phyloP scores from a whole-genome alignment of 2,888 invertebrate species.

The Erebia ligea region DNA sequence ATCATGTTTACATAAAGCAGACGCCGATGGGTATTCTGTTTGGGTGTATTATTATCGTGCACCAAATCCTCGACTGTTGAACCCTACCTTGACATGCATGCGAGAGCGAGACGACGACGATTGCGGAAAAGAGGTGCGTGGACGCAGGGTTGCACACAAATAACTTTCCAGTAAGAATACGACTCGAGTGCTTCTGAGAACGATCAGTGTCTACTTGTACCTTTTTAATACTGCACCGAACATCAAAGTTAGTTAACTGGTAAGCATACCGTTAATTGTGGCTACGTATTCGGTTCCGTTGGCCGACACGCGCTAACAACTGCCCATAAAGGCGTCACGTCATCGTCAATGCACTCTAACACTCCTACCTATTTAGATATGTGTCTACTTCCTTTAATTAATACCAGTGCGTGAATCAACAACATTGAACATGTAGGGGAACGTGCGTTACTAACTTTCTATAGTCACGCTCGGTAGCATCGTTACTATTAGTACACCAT shows the following conservation, averaged over 20 bases:
- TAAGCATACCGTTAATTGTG: slow-evolving; percentile 53
- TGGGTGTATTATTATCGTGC: slow-evolving; percentile 68
- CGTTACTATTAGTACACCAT: slow-evolving; percentile 24
- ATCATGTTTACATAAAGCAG: slow-evolving; percentile 69
- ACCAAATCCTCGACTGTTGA: slow-evolving; percentile 80
- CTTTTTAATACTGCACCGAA: slow-evolving; percentile 42
- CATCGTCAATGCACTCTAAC: slow-evolving; percentile 45
- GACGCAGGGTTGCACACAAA: slow-evolving; percentile 77
- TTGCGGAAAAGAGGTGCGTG: slow-evolving; percentile 70
- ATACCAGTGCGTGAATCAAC: slow-evolving; percentile 58
- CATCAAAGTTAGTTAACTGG: slow-evolving; percentile 28
- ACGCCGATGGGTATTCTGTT: slow-evolving; percentile 64
- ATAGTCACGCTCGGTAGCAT: slow-evolving; percentile 57
- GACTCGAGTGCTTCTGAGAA: slow-evolving; percentile 73
- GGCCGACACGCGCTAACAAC: slow-evolving; percentile 43
- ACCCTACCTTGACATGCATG: slow-evolving; percentile 83
- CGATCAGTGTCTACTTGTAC: slow-evolving; percentile 50
- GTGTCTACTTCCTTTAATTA: slow-evolving; percentile 59
- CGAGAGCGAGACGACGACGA: slow-evolving; percentile 69
- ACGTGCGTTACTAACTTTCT: slow-evolving; percentile 58
- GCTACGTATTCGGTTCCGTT: slow-evolving; percentile 45
- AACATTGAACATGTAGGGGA: slow-evolving; percentile 54
- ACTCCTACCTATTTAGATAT: slow-evolving; percentile 49
- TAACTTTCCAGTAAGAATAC: slow-evolving; percentile 69
- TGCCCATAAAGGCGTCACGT: slow-evolving; percentile 41